Evolutionary conservation across 2,113 vertebrate species (phyloP), one percentile per base, ranked within the genome.

Genomic region (Syngnathoides biaculeatus): DNA sequence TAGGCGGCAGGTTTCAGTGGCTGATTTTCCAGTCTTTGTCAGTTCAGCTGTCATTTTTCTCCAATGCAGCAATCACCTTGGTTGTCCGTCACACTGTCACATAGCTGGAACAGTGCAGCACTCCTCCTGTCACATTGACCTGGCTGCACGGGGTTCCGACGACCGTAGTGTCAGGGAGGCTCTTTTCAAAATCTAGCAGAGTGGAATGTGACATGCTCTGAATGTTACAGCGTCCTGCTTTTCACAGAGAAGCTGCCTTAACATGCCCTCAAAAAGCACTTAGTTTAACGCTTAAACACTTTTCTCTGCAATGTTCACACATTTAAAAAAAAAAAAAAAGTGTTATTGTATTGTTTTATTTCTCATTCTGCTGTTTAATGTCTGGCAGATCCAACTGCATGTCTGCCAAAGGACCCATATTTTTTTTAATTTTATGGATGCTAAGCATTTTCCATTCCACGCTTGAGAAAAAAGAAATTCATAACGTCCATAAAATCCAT

Each of bases 121-220:
- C 70, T 42, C 13, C 53, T 67, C 12, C 48, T 40, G 61, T 68
- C 61, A 71, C 26, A 47, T 38, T 67, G 40, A 69, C 35, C 64
- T 22, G 4, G 19, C 65, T 15, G 48, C 20, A 30, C 19, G 55
- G n/a, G 19, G 57, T 38, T 59, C 6, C 9, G 17, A 19, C 17
- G 30, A 38, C 30, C 30, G 35, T 30, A 59, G 30, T 59, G 57
- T 39, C 57, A 59, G 57, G n/a, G n/a, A n/a, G n/a, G 12, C 39
- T 59, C 19, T 6, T 1, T 24, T 55, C 52, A 55, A 55, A 55
- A 22, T 22, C 50, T 0, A 22, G 50, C 22, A 12, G 52, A 24
- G 24, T 55, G 52, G n/a, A 55, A 55, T 55, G 24, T 26, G 52
- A 55, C 24, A 22, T 55, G 52, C n/a, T 26, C 52, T 55, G 22